Evolutionary conservation across 2,888 invertebrate species (phyloP).

Genomic region (Aplocera efformata): DNA sequence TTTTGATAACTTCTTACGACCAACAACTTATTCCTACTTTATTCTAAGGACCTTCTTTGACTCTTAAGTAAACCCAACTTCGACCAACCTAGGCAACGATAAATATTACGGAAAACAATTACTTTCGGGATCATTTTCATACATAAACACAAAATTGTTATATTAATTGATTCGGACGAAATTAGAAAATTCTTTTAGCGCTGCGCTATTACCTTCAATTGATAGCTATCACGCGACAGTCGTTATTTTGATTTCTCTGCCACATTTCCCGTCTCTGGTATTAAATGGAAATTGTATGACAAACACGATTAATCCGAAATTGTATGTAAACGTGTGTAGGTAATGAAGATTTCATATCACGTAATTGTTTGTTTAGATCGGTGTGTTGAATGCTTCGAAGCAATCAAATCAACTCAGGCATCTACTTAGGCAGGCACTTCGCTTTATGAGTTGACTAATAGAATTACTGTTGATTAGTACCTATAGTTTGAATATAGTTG

Average conservation of each 20-base stretch:
- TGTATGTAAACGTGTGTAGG: conserved; percentile 38
- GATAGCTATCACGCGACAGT: conserved; percentile 60
- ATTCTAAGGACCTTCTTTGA: too few relatives aligned
- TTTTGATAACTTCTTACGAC: too few relatives aligned
- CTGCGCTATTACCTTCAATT: conserved; percentile 40
- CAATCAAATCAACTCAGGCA: conserved; percentile 31
- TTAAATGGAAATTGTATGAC: conserved; percentile 59
- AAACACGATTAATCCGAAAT: conserved; percentile 59
- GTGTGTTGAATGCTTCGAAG: conserved; percentile 27
- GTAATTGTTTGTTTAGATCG: conserved; percentile 30
- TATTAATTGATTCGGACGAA: conserved; percentile 42
- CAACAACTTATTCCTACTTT: too few relatives aligned
- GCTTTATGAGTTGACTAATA: conserved; percentile 21
- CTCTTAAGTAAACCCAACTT: too few relatives aligned
- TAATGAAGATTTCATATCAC: conserved; percentile 29
- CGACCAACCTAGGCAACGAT: too few relatives aligned
- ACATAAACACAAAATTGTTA: too few relatives aligned
- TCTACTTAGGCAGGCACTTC: conserved; percentile 15
- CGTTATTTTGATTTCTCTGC: conserved; percentile 71
- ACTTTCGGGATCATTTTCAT: too few relatives aligned
- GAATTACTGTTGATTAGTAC: conserved; percentile 12
- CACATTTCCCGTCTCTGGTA: conserved; percentile 46
- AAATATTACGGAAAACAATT: too few relatives aligned
- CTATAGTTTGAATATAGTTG: neutral
- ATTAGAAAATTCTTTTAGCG: conserved; percentile 56